Evolutionary conservation across 2,797 vertebrate genomes (phyloP).

Genomic region (Eospalax fontanierii): DNA sequence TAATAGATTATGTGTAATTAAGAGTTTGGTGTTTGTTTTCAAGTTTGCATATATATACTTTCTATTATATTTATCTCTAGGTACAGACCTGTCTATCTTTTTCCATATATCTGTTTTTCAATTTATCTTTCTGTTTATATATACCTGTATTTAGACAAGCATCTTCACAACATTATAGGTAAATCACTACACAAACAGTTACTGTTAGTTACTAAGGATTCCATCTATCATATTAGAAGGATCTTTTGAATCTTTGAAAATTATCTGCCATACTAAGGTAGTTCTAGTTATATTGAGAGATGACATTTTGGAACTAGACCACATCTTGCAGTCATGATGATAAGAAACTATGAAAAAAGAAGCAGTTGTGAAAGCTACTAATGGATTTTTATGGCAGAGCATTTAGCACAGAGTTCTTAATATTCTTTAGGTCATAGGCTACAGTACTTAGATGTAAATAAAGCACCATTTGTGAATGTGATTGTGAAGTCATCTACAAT

Average conservation of each 20-base stretch:
- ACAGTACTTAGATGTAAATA: slow-evolving; percentile 56
- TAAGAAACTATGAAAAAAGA: slow-evolving; percentile 64
- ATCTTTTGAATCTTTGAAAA: slow-evolving; percentile 86
- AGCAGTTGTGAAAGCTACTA: slow-evolving; percentile 46
- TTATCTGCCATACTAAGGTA: slow-evolving; percentile 82
- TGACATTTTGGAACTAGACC: slow-evolving; percentile 84
- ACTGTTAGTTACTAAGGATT: slow-evolving; percentile 83
- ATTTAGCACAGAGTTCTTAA: slow-evolving; percentile 32
- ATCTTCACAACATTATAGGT: slow-evolving; percentile 70
- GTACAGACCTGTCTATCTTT: not conserved
- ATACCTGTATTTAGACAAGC: not conserved
- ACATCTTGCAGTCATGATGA: slow-evolving; percentile 82
- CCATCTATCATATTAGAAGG: slow-evolving; percentile 77
- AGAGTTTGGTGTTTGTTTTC: slow-evolving; percentile 33
- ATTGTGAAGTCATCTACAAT: slow-evolving; percentile 20
- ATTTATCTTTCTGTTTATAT: slow-evolving; percentile 43
- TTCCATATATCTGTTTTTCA: not conserved
- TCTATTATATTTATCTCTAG: not conserved
- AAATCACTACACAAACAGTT: slow-evolving; percentile 80
- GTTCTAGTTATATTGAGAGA: slow-evolving; percentile 66
- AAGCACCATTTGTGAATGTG: slow-evolving; percentile 51
- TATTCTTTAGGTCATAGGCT: slow-evolving; percentile 54
- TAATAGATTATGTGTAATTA: not conserved
- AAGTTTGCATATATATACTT: not conserved
- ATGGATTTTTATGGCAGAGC: slow-evolving; percentile 71